Evolutionary conservation across 2,113 vertebrate species (phyloP).

Genomic region (Siniperca knerii): DNA sequence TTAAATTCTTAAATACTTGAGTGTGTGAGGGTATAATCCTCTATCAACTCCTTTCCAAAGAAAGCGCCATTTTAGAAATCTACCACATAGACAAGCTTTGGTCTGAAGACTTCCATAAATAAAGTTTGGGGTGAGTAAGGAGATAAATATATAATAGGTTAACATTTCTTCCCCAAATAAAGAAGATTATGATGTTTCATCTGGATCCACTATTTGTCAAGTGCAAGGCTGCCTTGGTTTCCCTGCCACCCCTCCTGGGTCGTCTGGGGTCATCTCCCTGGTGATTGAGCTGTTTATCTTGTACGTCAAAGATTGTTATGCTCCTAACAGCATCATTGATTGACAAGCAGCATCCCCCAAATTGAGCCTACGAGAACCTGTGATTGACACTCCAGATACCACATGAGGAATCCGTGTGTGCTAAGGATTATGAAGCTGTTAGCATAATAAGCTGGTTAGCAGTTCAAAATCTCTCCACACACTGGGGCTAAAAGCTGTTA

Average conservation of each 20-base stretch:
- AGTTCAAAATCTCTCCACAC: constrained; percentile 1
- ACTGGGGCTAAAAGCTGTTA: constrained; percentile 3
- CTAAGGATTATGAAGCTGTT: constrained; percentile 28
- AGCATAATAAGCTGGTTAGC: constrained; percentile 26
- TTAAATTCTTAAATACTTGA: not conserved
- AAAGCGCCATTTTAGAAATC: constrained; percentile 18
- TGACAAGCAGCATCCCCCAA: constrained; percentile 23
- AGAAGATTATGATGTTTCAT: constrained; percentile 17
- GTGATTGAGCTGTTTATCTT: constrained; percentile 19
- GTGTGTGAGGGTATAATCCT: constrained; percentile 3
- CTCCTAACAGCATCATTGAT: constrained; percentile 17
- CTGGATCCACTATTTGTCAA: constrained; percentile 24
- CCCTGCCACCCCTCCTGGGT: constrained; percentile 12
- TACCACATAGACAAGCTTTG: constrained; percentile 1
- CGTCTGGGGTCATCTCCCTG: constrained; percentile 11
- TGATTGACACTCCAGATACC: constrained; percentile 49
- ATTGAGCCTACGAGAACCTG: not conserved
- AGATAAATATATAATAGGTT: constrained; percentile 42
- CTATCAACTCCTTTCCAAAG: constrained; percentile 9
- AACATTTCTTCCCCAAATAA: constrained; percentile 11
- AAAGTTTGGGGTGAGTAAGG: constrained; percentile 4
- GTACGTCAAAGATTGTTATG: constrained; percentile 6
- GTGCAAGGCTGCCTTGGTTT: constrained; percentile 23
- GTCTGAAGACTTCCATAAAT: constrained; percentile 10
- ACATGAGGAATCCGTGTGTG: constrained; percentile 8